These are phyloP conservation scores for Thamnophis elegans DNA, from an alignment of 2,797 vertebrate species.

Conservation along the genomic window DNA sequence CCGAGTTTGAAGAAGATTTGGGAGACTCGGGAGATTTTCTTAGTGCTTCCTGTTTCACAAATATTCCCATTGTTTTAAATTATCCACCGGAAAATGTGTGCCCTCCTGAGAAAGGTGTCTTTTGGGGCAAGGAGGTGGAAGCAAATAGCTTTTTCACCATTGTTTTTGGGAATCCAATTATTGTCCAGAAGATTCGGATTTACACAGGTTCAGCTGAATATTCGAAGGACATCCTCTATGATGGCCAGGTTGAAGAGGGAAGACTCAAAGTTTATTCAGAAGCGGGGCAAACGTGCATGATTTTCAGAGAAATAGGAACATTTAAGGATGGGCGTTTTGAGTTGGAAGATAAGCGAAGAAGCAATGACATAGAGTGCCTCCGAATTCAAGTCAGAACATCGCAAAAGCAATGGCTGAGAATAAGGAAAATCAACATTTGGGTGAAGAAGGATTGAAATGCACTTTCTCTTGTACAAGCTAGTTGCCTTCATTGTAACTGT, in stretches of 20 bases:
- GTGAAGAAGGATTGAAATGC: not conserved
- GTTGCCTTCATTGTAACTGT: not conserved
- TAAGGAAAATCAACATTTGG: slow-evolving; percentile 27
- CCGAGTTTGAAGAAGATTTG: not conserved
- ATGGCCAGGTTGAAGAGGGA: not conserved
- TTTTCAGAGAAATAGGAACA: accelerated
- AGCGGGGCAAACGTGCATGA: accelerated
- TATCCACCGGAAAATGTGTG: slow-evolving; percentile 16
- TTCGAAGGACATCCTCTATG: not conserved
- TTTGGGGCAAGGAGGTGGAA: not conserved
- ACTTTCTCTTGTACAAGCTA: accelerated
- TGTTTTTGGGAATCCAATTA: not conserved
- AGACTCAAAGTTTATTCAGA: accelerated
- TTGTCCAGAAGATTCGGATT: not conserved
- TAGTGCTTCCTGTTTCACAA: slow-evolving; percentile 23
- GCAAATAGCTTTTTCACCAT: not conserved
- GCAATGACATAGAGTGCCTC: not conserved
- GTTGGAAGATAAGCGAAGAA: not conserved
- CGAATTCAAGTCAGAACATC: not conserved
- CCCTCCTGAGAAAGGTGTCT: not conserved
- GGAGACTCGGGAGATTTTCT: slow-evolving; percentile 10
- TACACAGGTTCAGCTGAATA: not conserved
- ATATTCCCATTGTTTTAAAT: slow-evolving; percentile 18
- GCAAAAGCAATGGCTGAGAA: slow-evolving; percentile 14
- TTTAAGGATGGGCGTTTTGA: not conserved